A percentile compares a stretch with the other conserved stretches of the same genome.
phyloP scores from a whole-genome alignment of 2,797 vertebrate genomes.

The Helarctos malayanus region DNA sequence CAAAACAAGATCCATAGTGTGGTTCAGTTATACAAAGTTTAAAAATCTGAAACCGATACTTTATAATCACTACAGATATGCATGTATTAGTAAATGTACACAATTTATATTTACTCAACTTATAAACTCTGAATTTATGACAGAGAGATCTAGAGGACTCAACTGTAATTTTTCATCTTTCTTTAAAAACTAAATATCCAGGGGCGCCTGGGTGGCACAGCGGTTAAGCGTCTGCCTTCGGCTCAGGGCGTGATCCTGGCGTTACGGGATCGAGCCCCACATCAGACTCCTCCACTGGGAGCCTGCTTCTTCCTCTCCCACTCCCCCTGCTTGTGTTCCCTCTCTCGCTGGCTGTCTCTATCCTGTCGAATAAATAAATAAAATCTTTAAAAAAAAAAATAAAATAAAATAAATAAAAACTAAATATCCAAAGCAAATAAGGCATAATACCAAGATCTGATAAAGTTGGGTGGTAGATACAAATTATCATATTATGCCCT shows the following conservation, averaged over 20 bases:
- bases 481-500: slow-evolving; percentile 44
- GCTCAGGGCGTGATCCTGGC: too few relatives aligned
- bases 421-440: slow-evolving; percentile 36
- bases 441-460: slow-evolving; percentile 9
- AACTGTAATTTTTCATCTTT: slow-evolving; percentile 28
- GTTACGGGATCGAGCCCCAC: too few relatives aligned
- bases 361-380: too few relatives aligned
- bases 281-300: too few relatives aligned
- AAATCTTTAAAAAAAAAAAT: too few relatives aligned
- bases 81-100: not conserved
- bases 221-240: too few relatives aligned
- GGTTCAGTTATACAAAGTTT: slow-evolving; percentile 19
- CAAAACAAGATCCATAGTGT: not conserved
- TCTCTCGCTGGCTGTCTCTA: too few relatives aligned
- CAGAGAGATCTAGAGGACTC: not conserved
- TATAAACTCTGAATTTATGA: slow-evolving; percentile 62
- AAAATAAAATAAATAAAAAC: too few relatives aligned
- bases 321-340: too few relatives aligned
- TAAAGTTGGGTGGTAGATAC: slow-evolving; percentile 5
- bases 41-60: slow-evolving; percentile 42
- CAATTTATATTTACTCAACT: not conserved
- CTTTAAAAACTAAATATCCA: slow-evolving; percentile 39
- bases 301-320: too few relatives aligned
- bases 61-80: not conserved
- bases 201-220: too few relatives aligned